Percentiles rank a stretch among this genome's conserved stretches.
Conservation (phyloP, 1,140 invertebrate species). For the Chironomus striatipennis region DNA sequence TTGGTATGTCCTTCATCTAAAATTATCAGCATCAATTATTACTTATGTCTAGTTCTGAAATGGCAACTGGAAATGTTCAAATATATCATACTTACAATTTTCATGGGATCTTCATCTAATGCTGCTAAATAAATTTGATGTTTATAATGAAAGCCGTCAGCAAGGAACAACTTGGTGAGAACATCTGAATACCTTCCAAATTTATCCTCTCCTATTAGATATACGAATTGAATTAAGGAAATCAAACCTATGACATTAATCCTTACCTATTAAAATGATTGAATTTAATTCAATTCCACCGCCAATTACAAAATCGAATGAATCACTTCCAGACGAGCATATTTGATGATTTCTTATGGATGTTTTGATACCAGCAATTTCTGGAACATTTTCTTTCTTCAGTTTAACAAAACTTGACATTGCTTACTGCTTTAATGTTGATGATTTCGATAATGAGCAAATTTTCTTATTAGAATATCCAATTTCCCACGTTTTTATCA, state of each 20-base stretch:
- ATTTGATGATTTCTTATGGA: conserved; percentile 16
- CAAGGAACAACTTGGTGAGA: conserved; percentile 70
- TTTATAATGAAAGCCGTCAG: conserved; percentile 64
- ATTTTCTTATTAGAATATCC: too few species aligned
- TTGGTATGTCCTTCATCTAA: conserved; percentile 42
- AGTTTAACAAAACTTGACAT: conserved; percentile 16
- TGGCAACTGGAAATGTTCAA: conserved; percentile 41
- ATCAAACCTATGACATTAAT: background rate
- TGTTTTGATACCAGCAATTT: background rate
- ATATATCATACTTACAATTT: conserved; percentile 46
- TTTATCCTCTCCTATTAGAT: conserved; percentile 63
- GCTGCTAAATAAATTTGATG: conserved; percentile 64
- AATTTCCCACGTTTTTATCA: too few species aligned
- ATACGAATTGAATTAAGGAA: background rate
- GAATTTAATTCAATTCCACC: background rate
- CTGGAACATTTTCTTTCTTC: background rate
- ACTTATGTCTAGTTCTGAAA: too few species aligned
- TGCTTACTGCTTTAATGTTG: background rate
- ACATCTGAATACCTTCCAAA: conserved; percentile 64
- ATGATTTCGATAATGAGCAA: too few species aligned
- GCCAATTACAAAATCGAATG: background rate
- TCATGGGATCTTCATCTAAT: conserved; percentile 55
- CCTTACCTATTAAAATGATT: background rate
- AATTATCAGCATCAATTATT: conserved; percentile 2
- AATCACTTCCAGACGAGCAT: background rate